These are phyloP conservation scores for Pyxicephalus adspersus DNA, from an alignment of 2,113 vertebrate species.

Conservation along the genomic window DNA sequence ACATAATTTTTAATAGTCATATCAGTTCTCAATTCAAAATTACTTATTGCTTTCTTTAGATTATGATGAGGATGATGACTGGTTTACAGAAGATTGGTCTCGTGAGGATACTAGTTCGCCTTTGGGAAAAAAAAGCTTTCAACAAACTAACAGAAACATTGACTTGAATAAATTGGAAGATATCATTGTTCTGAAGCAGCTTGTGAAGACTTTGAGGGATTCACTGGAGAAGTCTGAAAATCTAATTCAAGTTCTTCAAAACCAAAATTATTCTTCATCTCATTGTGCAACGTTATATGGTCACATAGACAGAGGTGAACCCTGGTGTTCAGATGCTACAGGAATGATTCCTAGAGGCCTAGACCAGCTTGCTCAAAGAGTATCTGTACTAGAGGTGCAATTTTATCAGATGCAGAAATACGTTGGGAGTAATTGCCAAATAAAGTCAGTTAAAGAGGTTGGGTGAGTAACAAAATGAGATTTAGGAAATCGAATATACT, in stretches of 20 bases:
- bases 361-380: slow-evolving; percentile 77
- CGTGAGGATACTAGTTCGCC: neutral
- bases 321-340: slow-evolving; percentile 81
- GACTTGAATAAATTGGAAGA: slow-evolving; percentile 59
- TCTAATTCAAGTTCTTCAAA: slow-evolving; percentile 81
- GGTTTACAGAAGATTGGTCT: slow-evolving; percentile 63
- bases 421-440: slow-evolving; percentile 67
- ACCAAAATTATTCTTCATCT: slow-evolving; percentile 69
- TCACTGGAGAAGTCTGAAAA: slow-evolving; percentile 83
- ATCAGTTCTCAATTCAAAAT: neutral
- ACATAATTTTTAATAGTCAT: neutral
- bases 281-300: slow-evolving; percentile 75
- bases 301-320: slow-evolving; percentile 82
- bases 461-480: slow-evolving; percentile 71
- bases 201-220: slow-evolving; percentile 81
- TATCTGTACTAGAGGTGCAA: slow-evolving; percentile 86
- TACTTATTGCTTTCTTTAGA: slow-evolving; percentile 70
- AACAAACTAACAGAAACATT: slow-evolving; percentile 50
- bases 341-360: slow-evolving; percentile 69
- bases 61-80: slow-evolving; percentile 79
- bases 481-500: no score
- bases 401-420: slow-evolving; percentile 70
- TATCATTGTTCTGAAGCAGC: slow-evolving; percentile 70
- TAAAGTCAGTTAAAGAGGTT: slow-evolving; percentile 72
- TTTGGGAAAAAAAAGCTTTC: slow-evolving; percentile 37